A percentile compares a stretch with the other conserved stretches of the same genome.
Evolutionary conservation across 2,797 vertebrate genomes (phyloP).

Genomic region (Denticeps clupeoides): DNA sequence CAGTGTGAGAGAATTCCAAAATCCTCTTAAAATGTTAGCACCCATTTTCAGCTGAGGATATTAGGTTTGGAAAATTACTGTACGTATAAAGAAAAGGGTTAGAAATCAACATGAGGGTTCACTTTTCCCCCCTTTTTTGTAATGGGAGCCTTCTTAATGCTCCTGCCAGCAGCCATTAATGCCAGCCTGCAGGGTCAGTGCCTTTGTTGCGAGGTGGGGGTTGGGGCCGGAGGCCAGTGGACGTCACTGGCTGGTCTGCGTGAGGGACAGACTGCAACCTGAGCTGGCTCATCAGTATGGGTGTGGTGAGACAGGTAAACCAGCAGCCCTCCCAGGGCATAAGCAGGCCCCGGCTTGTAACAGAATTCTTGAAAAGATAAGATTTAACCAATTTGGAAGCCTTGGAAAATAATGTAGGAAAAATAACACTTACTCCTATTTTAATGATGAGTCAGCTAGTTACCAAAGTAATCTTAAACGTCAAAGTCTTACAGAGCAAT

Average conservation of each 20-base stretch:
- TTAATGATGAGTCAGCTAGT: no score
- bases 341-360: constrained; percentile 28
- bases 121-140: constrained; percentile 15
- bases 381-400: constrained; percentile 18
- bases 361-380: constrained; percentile 33
- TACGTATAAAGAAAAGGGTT: no score
- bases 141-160: constrained; percentile 17
- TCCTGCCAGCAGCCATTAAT: constrained; percentile 29
- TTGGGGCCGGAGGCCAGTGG: constrained; percentile 19
- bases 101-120: no score
- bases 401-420: no score
- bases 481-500: neutral
- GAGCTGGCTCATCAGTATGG: constrained; percentile 29
- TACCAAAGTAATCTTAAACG: neutral
- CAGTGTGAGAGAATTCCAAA: no score
- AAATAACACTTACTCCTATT: no score
- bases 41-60: no score
- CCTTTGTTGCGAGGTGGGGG: constrained; percentile 30
- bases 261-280: constrained; percentile 31
- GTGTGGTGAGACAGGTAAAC: constrained; percentile 39
- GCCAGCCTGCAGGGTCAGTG: constrained; percentile 31
- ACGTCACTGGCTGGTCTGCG: constrained; percentile 21
- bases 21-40: no score
- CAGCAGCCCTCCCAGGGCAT: constrained; percentile 19
- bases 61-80: no score